phyloP scores from a whole-genome alignment of 2,888 invertebrate genomes.

The Gisinianus flammeolus region DNA sequence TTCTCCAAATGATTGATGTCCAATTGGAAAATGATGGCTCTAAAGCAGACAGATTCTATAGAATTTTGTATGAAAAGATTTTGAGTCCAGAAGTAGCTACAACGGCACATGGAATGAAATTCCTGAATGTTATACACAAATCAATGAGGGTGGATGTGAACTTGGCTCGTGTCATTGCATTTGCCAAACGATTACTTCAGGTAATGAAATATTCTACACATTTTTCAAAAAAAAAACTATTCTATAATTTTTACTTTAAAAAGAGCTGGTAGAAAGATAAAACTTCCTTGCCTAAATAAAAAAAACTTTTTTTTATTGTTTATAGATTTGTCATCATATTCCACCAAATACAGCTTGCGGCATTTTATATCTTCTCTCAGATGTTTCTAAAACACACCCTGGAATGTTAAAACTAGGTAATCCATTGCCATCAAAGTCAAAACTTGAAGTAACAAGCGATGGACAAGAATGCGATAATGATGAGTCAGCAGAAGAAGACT shows the following conservation, averaged over 20 bases:
- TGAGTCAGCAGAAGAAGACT: conserved; percentile 53
- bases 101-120: conserved; percentile 73
- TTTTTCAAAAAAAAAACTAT: no score
- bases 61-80: conserved; percentile 86
- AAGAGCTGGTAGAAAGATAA: no score
- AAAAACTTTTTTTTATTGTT: no score
- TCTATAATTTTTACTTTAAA: no score
- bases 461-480: neutral
- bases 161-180: conserved; percentile 75
- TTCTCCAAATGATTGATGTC: conserved; percentile 70
- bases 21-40: conserved; percentile 60
- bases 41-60: conserved; percentile 74
- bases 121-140: conserved; percentile 86
- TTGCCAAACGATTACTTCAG: conserved; percentile 83
- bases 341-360: conserved; percentile 82
- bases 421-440: neutral
- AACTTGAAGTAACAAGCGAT: conserved; percentile 58
- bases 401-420: conserved; percentile 47
- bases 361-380: conserved; percentile 78
- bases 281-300: no score
- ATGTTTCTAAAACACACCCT: conserved; percentile 61
- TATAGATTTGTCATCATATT: conserved; percentile 68
- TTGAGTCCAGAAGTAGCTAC: conserved; percentile 73
- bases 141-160: conserved; percentile 81
- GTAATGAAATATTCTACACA: conserved; percentile 60